phyloP scores from a whole-genome alignment of 1,140 invertebrate species.

The Drosophila nannoptera region DNA sequence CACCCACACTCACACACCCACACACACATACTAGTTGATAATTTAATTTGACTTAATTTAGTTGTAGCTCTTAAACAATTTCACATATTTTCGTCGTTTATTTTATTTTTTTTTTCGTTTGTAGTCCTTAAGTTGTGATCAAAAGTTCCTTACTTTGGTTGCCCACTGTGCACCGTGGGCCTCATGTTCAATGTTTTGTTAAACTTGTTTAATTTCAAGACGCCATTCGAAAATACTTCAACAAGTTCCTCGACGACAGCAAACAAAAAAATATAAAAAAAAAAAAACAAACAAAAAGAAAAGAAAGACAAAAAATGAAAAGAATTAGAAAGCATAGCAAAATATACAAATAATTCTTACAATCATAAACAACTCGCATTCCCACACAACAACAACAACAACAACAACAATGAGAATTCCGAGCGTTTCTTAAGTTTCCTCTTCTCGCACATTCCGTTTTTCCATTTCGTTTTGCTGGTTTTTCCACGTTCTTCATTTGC shows the following conservation, averaged over 20 bases:
- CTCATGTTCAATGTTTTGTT: slow-evolving; percentile 61
- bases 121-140: slow-evolving; percentile 73
- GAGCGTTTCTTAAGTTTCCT: slow-evolving; percentile 31
- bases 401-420: slow-evolving; percentile 16
- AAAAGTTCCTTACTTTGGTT: slow-evolving; percentile 78
- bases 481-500: slow-evolving; percentile 10
- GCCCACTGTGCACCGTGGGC: slow-evolving; percentile 45
- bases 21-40: slow-evolving; percentile 27
- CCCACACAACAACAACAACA: neutral
- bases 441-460: slow-evolving; percentile 8
- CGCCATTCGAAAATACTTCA: slow-evolving; percentile 72
- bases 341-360: slow-evolving; percentile 51
- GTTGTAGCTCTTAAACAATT: slow-evolving; percentile 45
- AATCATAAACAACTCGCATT: slow-evolving; percentile 47
- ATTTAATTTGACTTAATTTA: slow-evolving; percentile 43
- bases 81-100: neutral
- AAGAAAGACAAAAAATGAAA: slow-evolving; percentile 21
- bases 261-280: slow-evolving; percentile 34
- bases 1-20: slow-evolving; percentile 4
- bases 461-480: slow-evolving; percentile 11
- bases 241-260: slow-evolving; percentile 69
- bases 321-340: slow-evolving; percentile 44
- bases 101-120: slow-evolving; percentile 9
- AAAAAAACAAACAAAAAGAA: slow-evolving; percentile 46
- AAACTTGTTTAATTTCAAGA: slow-evolving; percentile 45